A percentile compares a stretch with the other conserved stretches of the same genome.
These are phyloP conservation scores for Rhinolophus sinicus DNA, from an alignment of 2,113 vertebrate genomes.

Conservation along the genomic window DNA sequence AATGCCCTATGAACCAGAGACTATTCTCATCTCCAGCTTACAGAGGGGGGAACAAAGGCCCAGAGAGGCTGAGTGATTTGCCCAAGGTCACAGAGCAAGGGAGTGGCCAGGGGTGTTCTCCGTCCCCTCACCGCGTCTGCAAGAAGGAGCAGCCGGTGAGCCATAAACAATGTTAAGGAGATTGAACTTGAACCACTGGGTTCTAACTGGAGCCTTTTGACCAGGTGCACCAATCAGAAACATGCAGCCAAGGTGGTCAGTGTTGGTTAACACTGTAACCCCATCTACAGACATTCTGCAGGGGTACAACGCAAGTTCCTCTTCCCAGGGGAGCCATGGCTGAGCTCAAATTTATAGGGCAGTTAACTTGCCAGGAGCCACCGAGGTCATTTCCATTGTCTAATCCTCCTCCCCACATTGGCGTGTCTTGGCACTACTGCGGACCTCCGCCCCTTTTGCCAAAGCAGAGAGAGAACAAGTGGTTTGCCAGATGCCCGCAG, in stretches of 20 bases:
- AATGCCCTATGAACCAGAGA: not conserved
- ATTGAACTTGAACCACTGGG: not conserved
- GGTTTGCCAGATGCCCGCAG: not conserved
- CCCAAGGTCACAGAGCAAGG: not conserved
- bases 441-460: not conserved
- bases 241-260: rapidly evolving
- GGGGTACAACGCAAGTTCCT: rapidly evolving
- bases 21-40: not conserved
- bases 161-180: too few species aligned
- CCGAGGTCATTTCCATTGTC: not conserved
- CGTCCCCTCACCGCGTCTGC: too few species aligned
- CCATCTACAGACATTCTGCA: not conserved
- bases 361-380: not conserved
- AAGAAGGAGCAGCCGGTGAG: rapidly evolving
- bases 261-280: not conserved
- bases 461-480: not conserved
- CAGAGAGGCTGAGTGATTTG: not conserved
- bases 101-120: too few species aligned
- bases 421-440: rapidly evolving
- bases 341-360: not conserved
- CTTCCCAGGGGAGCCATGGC: not conserved
- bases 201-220: not conserved
- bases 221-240: not conserved
- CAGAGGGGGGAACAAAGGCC: not conserved
- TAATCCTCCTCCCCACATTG: not conserved